These are phyloP conservation scores for Pogonophryne albipinna DNA, from an alignment of 2,797 vertebrate genomes.

Conservation along the genomic window DNA sequence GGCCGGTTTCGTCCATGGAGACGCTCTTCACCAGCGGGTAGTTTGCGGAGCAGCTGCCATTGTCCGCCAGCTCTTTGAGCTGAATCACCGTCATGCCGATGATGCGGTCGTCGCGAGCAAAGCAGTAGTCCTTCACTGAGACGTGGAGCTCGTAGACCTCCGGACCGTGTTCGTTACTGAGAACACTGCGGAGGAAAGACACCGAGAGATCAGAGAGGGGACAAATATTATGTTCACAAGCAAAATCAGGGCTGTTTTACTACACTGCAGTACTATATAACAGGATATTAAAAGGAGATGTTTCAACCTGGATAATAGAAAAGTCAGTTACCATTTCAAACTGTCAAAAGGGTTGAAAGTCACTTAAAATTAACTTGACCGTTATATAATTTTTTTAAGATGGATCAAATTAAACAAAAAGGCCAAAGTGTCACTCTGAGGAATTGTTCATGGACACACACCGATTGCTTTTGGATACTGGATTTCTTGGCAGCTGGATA, in stretches of 20 bases:
- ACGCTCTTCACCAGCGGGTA: slow-evolving; percentile 92
- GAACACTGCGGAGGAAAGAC: slow-evolving; percentile 81
- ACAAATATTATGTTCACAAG: neutral
- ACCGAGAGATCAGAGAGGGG: slow-evolving; percentile 25
- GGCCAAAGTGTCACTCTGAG: slow-evolving; percentile 7
- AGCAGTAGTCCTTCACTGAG: slow-evolving; percentile 98
- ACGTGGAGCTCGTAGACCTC: slow-evolving; percentile 94
- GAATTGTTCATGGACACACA: slow-evolving; percentile 13
- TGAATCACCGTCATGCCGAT: slow-evolving; percentile 96
- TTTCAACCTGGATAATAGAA: neutral
- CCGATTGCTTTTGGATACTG: slow-evolving; percentile 18
- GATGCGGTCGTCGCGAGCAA: slow-evolving; percentile 94
- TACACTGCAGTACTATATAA: neutral
- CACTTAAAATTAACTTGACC: neutral
- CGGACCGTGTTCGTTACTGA: slow-evolving; percentile 92
- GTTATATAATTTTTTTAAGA: neutral
- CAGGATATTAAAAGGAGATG: neutral
- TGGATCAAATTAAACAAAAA: slow-evolving; percentile 9
- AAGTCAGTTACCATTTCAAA: neutral
- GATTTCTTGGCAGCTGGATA: slow-evolving; percentile 56
- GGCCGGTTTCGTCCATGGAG: slow-evolving; percentile 92
- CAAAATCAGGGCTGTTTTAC: neutral
- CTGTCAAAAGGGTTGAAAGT: neutral
- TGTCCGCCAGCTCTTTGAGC: slow-evolving; percentile 89
- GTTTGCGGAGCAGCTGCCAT: slow-evolving; percentile 87